Evolutionary conservation across 2,113 vertebrate species (phyloP), one percentile per base, ranked within the genome.

Genomic region (Phaethon lepturus): DNA sequence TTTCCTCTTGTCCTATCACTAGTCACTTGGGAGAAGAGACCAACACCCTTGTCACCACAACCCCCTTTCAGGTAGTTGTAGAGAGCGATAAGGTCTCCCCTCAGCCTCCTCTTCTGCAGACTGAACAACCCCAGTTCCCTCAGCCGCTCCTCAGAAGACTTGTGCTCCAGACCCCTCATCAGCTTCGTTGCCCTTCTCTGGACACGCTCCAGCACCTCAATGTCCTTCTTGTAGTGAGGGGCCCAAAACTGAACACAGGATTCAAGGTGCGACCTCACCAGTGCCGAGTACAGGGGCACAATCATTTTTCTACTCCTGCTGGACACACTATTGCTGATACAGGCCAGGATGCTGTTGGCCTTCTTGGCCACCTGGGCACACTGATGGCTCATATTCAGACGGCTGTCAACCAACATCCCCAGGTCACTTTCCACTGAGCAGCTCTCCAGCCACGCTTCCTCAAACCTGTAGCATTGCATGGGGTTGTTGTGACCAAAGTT

Each of bases 361-460:
- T 62, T 19, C 53, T 49, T 59, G 60, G 17, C 11, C 7, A 12
- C 17, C 44, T 58, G 25, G 5, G 7, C 38, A 72, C 14, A 15
- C 1, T 31, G 0, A 9, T 31, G 33, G 42, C 10, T 72, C 9
- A 7, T 13, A 7, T 44, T n/a, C n/a, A 68, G 7, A 5, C 0
- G 0, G 3, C 23, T 55, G 17, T 35, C 0, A 0, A 50, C 3
- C 16, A 33, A 0, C 9, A 33, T 0, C 2, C 2, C 3, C 3
- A 33, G 4, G 4, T 55, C 17, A 15, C 63, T 68, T 53, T 40
- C 10, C 1, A 0, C 4, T 1, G 0, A 4, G 4, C 22, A 58
- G 24, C 14, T 55, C 58, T 81, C 52, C 68, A 53, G 19, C 5
- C n/a, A 8, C 4, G 40, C 11, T 23, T 13, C 3, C 16, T 29